Evolutionary conservation across 1,140 invertebrate species (phyloP).

Genomic region (Drosophila persimilis): DNA sequence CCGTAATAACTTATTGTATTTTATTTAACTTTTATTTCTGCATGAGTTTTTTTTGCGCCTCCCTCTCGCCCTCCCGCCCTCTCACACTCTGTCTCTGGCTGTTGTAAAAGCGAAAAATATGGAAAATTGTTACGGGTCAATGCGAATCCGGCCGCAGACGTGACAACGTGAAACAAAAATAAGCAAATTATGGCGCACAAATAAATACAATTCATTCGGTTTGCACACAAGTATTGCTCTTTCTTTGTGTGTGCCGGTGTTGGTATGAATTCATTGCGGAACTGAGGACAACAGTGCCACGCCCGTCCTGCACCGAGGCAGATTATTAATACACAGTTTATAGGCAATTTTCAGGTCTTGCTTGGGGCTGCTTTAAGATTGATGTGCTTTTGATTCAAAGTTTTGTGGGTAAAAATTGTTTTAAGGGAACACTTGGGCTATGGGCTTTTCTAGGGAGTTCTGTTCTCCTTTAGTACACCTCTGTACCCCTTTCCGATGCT

Average conservation of each 20-base stretch:
- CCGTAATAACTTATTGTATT: conserved; percentile 67
- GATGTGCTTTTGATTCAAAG: no score
- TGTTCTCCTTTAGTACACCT: no score
- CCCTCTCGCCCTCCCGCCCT: no score
- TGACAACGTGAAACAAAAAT: conserved; percentile 54
- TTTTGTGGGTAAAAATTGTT: no score
- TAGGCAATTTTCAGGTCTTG: conserved; percentile 43
- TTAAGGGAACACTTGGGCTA: no score
- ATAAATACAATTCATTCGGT: conserved; percentile 58
- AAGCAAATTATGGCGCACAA: conserved; percentile 58
- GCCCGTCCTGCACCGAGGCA: conserved; percentile 27
- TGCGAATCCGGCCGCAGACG: conserved; percentile 54
- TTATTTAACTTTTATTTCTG: conserved; percentile 54
- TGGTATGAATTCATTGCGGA: conserved; percentile 9
- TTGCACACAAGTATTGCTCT: conserved; percentile 8
- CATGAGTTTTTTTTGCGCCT: conserved; percentile 14
- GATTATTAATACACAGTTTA: conserved; percentile 65
- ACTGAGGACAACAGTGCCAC: conserved; percentile 19
- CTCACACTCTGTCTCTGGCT: neutral
- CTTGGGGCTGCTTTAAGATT: neutral
- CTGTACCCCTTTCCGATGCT: no score
- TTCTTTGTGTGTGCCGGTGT: conserved; percentile 2
- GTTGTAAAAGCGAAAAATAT: conserved; percentile 15
- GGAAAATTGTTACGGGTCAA: conserved; percentile 63
- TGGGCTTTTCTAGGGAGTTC: no score